Evolutionary conservation across 2,797 vertebrate species (phyloP).

Genomic region (Enteromius argenteus): DNA sequence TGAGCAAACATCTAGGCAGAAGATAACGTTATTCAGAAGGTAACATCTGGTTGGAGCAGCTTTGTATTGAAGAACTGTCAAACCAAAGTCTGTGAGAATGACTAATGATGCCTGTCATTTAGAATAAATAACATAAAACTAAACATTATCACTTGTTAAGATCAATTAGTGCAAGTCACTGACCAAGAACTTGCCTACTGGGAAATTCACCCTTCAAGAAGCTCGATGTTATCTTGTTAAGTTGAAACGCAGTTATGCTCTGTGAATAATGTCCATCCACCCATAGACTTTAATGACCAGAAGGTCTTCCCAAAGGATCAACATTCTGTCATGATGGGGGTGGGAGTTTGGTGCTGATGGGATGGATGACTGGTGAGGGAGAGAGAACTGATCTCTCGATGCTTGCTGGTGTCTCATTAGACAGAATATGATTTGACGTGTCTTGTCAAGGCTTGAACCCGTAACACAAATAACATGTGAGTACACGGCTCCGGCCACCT

Average conservation of each 20-base stretch:
- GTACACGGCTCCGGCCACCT: slow-evolving; percentile 48
- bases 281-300: slow-evolving; percentile 67
- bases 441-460: slow-evolving; percentile 66
- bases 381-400: slow-evolving; percentile 67
- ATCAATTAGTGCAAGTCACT: slow-evolving; percentile 52
- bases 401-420: slow-evolving; percentile 62
- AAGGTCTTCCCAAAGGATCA: slow-evolving; percentile 67
- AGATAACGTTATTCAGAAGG: slow-evolving; percentile 2
- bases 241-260: slow-evolving; percentile 52
- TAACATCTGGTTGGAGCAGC: slow-evolving; percentile 24
- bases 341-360: slow-evolving; percentile 63
- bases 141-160: slow-evolving; percentile 48
- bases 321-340: slow-evolving; percentile 61
- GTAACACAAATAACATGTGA: slow-evolving; percentile 62
- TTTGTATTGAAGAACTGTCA: slow-evolving; percentile 19
- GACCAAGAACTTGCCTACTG: slow-evolving; percentile 21
- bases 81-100: slow-evolving; percentile 19
- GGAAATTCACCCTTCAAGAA: slow-evolving; percentile 30
- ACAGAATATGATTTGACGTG: slow-evolving; percentile 71
- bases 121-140: slow-evolving; percentile 42
- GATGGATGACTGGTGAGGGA: slow-evolving; percentile 66
- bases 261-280: slow-evolving; percentile 61
- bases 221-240: slow-evolving; percentile 41
- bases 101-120: slow-evolving; percentile 51
- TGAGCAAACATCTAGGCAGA: slow-evolving; percentile 13